A percentile compares a stretch with the other conserved stretches of the same genome.
phyloP scores from a whole-genome alignment of 2,797 vertebrate species.

The Pelochelys cantorii region DNA sequence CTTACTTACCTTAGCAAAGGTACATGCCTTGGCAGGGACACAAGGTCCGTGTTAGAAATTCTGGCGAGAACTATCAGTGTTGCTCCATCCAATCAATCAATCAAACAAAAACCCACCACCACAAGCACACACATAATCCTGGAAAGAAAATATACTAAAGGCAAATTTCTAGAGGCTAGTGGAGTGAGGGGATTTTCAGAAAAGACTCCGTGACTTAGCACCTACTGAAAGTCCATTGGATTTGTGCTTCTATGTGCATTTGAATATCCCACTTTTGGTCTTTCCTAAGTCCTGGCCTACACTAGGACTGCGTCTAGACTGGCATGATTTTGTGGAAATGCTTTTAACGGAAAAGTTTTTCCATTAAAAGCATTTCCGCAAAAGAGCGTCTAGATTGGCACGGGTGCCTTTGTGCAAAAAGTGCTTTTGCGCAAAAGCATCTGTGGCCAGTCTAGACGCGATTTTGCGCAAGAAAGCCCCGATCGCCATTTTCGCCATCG shows the following conservation, averaged over 20 bases:
- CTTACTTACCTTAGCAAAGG: accelerated
- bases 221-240: neutral
- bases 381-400: too few species aligned
- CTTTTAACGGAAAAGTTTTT: too few species aligned
- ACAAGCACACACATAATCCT: neutral
- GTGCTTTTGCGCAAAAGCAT: too few species aligned
- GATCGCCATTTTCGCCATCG: too few species aligned
- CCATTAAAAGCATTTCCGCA: too few species aligned
- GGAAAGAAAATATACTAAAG: neutral
- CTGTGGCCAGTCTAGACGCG: too few species aligned
- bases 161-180: neutral
- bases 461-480: too few species aligned
- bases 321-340: too few species aligned
- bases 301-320: too few species aligned
- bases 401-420: too few species aligned
- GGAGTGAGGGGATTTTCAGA: neutral
- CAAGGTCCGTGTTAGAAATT: neutral
- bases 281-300: neutral
- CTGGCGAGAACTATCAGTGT: neutral
- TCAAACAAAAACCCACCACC: neutral
- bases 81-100: neutral
- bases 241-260: neutral
- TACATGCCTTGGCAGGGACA: neutral
- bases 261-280: neutral
- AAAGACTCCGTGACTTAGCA: neutral